phyloP scores from a whole-genome alignment of 2,888 invertebrate genomes.

The Hydropsyche betteni region DNA sequence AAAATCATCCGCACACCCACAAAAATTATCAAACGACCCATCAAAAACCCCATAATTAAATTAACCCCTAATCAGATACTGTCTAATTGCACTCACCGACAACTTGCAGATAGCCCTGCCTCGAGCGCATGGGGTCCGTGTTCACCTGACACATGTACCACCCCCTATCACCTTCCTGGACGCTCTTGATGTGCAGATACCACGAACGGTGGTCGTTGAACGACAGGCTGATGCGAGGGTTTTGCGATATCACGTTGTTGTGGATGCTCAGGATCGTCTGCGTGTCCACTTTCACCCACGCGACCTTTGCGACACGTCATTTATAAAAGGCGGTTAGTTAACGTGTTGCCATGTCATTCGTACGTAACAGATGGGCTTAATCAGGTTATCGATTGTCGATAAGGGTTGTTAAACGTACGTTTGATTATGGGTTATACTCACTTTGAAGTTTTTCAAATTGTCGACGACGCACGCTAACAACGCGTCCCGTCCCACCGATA shows the following conservation, averaged over 20 bases:
- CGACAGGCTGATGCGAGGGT: conserved; percentile 85
- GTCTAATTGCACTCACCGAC: conserved; percentile 74
- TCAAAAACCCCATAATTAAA: neutral
- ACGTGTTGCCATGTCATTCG: too few species aligned
- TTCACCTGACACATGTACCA: conserved; percentile 95
- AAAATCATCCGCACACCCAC: too few species aligned
- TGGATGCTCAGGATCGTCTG: conserved; percentile 93
- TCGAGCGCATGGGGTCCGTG: conserved; percentile 92
- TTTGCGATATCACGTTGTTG: conserved; percentile 90
- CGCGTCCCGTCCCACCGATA: conserved; percentile 87
- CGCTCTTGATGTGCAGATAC: conserved; percentile 89
- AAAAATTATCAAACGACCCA: too few species aligned
- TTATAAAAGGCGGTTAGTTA: neutral
- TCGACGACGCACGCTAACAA: conserved; percentile 89
- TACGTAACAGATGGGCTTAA: too few species aligned
- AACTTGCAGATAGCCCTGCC: conserved; percentile 89
- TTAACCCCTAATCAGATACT: neutral
- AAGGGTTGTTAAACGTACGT: too few species aligned
- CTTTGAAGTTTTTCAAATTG: conserved; percentile 87
- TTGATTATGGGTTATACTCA: conserved; percentile 58
- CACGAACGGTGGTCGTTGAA: conserved; percentile 92
- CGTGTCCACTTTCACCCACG: conserved; percentile 92
- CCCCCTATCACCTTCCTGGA: conserved; percentile 87
- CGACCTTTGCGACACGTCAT: conserved; percentile 72
- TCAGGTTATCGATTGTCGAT: too few species aligned